Percentiles rank a stretch among this genome's conserved stretches.
Evolutionary conservation across 1,140 invertebrate species (phyloP).

Genomic region (Scaptodrosophila lebanonensis): DNA sequence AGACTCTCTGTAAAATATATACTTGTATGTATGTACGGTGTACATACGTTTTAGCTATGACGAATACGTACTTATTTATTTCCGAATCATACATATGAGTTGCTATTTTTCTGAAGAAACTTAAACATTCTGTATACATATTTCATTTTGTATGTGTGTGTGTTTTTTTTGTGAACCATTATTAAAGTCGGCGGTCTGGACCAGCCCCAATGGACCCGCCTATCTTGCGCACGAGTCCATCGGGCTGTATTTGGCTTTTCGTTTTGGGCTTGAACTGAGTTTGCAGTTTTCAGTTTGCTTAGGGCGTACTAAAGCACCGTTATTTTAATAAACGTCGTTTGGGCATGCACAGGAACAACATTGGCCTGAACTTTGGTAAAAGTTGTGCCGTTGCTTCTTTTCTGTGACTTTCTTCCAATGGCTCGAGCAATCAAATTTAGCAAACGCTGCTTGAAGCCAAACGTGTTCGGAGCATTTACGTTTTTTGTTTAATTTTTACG

Average conservation of each 20-base stretch:
- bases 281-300: constrained; percentile 74
- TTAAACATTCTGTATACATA: no score
- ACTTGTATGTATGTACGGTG: no score
- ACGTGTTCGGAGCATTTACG: constrained; percentile 36
- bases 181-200: constrained; percentile 15
- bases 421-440: constrained; percentile 16
- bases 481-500: no score
- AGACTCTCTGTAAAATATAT: no score
- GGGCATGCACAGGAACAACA: constrained; percentile 39
- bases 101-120: no score
- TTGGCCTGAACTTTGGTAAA: constrained; percentile 23
- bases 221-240: constrained; percentile 31
- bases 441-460: constrained; percentile 21
- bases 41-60: no score
- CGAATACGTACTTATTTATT: no score
- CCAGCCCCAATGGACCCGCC: constrained; percentile 17
- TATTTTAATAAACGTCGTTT: constrained; percentile 72
- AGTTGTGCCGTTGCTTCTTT: constrained; percentile 24
- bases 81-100: no score
- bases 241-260: constrained; percentile 22
- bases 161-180: constrained; percentile 18
- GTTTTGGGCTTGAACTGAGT: constrained; percentile 17
- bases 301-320: constrained; percentile 71
- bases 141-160: no score
- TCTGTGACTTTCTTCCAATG: constrained; percentile 50